Conservation (phyloP, 2,113 vertebrate genomes). For the Melanocharis versteri region DNA sequence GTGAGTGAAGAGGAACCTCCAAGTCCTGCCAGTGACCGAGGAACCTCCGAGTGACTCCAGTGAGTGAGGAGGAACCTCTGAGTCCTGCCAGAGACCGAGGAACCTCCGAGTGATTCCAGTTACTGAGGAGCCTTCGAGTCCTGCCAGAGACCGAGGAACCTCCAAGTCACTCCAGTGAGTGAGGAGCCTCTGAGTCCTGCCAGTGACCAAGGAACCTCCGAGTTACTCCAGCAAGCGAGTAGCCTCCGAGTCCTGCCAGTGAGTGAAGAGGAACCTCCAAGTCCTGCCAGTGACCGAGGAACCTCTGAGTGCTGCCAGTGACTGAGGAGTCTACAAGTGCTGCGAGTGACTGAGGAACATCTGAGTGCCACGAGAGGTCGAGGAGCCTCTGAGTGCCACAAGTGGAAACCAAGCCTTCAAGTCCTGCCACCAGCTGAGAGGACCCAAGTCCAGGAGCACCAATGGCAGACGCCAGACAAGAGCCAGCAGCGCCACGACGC, state of each 20-base stretch:
- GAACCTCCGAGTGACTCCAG: no score
- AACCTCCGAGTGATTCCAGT: neutral
- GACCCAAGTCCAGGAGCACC: neutral
- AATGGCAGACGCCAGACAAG: neutral
- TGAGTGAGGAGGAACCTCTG: no score
- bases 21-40: neutral
- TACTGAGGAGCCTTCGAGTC: accelerated
- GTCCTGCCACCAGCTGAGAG: neutral
- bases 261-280: neutral
- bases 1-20: neutral
- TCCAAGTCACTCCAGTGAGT: neutral
- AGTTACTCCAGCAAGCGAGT: neutral
- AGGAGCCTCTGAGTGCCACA: neutral
- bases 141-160: neutral
- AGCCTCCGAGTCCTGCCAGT: neutral
- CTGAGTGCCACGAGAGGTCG: neutral
- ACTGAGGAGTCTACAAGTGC: neutral
- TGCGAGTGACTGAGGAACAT: neutral
- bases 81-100: neutral
- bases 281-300: neutral
- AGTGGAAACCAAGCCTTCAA: neutral
- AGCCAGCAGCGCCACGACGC: accelerated
- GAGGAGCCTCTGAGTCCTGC: neutral
- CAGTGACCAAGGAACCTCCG: neutral
- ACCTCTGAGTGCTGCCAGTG: neutral